Percentiles rank a stretch among this genome's conserved stretches.
Evolutionary conservation across 2,113 vertebrate genomes (phyloP).

Genomic region (Pangasianodon hypophthalmus): DNA sequence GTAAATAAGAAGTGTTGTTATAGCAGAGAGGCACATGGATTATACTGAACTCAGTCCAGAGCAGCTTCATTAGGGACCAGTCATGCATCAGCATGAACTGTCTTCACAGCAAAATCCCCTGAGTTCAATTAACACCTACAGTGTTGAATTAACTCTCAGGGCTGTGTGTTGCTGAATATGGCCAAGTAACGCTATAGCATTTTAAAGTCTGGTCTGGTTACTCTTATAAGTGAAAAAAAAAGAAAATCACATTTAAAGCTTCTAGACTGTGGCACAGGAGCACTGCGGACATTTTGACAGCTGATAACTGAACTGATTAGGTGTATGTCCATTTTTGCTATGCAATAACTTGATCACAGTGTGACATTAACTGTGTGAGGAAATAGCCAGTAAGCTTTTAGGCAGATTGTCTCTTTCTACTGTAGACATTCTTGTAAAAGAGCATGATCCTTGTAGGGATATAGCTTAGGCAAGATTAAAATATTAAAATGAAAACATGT

Average conservation of each 20-base stretch:
- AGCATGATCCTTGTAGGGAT: not conserved
- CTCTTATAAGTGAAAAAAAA: not conserved
- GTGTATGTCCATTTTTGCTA: not conserved
- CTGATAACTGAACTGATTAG: not conserved
- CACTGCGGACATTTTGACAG: not conserved
- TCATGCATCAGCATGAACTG: conserved; percentile 11
- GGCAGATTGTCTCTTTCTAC: not conserved
- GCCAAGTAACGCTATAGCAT: not conserved
- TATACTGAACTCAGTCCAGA: not conserved
- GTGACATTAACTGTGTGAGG: not conserved
- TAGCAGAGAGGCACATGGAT: not conserved
- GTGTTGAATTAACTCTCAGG: not conserved
- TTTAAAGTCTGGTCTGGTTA: not conserved
- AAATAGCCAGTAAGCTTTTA: not conserved
- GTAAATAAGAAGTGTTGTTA: not conserved
- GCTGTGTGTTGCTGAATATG: not conserved
- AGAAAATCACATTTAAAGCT: not conserved
- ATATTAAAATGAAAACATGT: not conserved
- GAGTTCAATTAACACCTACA: conserved; percentile 20
- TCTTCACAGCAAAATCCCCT: conserved; percentile 13
- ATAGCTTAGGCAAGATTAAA: not conserved
- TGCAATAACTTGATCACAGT: not conserved
- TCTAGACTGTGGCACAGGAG: not conserved
- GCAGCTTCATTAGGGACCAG: not conserved
- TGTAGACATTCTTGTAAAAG: not conserved